phyloP scores from a whole-genome alignment of 2,113 vertebrate genomes.

The Cavia porcellus region DNA sequence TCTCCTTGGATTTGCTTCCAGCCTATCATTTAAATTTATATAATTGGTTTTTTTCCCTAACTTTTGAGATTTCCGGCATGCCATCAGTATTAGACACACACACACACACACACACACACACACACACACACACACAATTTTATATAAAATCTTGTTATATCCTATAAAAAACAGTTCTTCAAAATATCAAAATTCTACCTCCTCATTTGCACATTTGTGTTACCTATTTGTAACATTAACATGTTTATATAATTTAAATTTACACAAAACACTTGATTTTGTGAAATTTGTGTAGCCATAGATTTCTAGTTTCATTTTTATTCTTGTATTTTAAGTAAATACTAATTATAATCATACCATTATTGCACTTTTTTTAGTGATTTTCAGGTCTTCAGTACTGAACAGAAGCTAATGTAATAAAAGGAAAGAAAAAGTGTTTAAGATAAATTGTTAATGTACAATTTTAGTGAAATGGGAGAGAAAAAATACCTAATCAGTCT shows the following conservation, averaged over 20 bases:
- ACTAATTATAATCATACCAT: not conserved
- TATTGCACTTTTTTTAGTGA: not conserved
- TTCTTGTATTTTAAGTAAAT: not conserved
- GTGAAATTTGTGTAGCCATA: not conserved
- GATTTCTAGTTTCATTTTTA: not conserved
- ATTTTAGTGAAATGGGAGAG: not conserved
- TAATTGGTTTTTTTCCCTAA: not conserved
- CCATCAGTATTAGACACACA: not conserved
- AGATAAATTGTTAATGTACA: not conserved
- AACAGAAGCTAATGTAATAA: not conserved
- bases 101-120: not conserved
- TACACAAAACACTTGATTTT: not conserved
- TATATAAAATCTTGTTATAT: not conserved
- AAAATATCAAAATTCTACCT: not conserved
- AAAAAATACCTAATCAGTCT: not conserved
- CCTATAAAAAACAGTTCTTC: not conserved
- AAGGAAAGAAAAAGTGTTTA: not conserved
- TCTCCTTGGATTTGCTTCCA: not conserved
- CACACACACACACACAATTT: not conserved
- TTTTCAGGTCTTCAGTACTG: not conserved
- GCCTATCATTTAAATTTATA: not conserved
- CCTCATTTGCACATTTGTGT: not conserved
- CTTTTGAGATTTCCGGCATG: not conserved
- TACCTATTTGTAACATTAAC: not conserved
- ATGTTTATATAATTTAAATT: not conserved